These are phyloP conservation scores for Tragelaphus strepsiceros DNA, from an alignment of 2,113 vertebrate genomes.

Conservation along the genomic window DNA sequence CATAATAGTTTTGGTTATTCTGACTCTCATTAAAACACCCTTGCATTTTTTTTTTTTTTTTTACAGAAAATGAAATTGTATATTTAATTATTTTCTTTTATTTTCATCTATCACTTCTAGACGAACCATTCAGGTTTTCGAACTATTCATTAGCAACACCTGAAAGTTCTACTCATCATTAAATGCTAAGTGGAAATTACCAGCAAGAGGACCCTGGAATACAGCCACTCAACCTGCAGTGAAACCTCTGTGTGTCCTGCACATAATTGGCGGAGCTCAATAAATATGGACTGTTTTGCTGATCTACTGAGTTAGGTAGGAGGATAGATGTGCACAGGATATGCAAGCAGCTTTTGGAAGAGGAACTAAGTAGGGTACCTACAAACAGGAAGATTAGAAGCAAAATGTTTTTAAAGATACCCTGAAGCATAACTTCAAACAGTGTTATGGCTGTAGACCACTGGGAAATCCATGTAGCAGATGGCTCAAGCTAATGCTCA, in stretches of 20 bases:
- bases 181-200: slow-evolving; percentile 21
- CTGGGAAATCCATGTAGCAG: background rate
- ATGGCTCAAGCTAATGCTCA: slow-evolving; percentile 24
- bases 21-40: background rate
- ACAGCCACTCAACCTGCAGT: background rate
- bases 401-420: slow-evolving; percentile 52
- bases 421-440: slow-evolving; percentile 47
- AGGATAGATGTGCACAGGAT: background rate
- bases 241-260: background rate
- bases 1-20: background rate
- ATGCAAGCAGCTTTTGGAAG: background rate
- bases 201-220: background rate
- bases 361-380: background rate
- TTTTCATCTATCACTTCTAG: slow-evolving; percentile 5
- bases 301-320: background rate
- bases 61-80: background rate
- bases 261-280: background rate
- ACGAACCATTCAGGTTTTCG: background rate
- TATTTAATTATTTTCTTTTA: background rate
- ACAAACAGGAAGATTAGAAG: slow-evolving; percentile 25
- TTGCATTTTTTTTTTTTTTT: background rate
- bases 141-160: background rate
- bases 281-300: background rate
- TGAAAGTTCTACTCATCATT: slow-evolving; percentile 1
- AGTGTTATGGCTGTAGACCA: background rate